Base-by-base conservation (phyloP, 2,797 vertebrate genomes). In the Buphagus erythrorhynchus region DNA sequence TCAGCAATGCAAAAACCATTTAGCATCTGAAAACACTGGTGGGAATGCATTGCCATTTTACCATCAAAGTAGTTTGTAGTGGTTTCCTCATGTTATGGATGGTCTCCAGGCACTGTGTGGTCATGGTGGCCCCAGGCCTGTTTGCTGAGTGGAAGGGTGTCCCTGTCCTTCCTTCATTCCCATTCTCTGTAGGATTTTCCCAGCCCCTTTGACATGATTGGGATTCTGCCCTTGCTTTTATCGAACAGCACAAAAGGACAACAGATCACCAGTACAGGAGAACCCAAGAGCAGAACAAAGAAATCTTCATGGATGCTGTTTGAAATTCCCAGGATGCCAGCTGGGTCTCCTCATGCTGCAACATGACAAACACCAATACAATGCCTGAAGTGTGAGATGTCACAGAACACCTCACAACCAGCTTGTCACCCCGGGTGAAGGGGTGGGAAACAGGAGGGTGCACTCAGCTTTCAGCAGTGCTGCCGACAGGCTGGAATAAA, bases 261-360 rank as follows among this genome's bases (percentile, higher is more conserved):
- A 49, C 42, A 72, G n/a, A 72, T 75, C 24, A 55, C 29, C 29
- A 5, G 0, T 33, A 75, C 0, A 3, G 33, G 48, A 90, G 43
- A 88, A 78, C 31, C 40, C 33, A 75, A n/a, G 38, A 91, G 16
- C 0, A 0, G 71, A 84, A 89, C 28, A 93, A 86, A 81, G 24
- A 72, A 78, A 10, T 35, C 43, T 89, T 90, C 78, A 7, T 1
- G 3, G 67, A 69, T 66, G 61, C 57, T 82, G 58, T 91, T 90
- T 86, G 77, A 94, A 94, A 94, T 84, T 94, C 77, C 55, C 10
- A 6, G 62, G 62, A 87, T 94, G 74, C 66, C 80, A 92, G 16
- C 42, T 80, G 43, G 26, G 52, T 90, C 13, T 94, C 49, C 76
- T 83, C 54, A 57, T 58, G 22, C 69, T 93, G 74, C 71, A 92